Percentiles rank a stretch among this genome's conserved stretches.
phyloP scores from a whole-genome alignment of 1,140 invertebrate genomes.

The Drosophila biarmipes region DNA sequence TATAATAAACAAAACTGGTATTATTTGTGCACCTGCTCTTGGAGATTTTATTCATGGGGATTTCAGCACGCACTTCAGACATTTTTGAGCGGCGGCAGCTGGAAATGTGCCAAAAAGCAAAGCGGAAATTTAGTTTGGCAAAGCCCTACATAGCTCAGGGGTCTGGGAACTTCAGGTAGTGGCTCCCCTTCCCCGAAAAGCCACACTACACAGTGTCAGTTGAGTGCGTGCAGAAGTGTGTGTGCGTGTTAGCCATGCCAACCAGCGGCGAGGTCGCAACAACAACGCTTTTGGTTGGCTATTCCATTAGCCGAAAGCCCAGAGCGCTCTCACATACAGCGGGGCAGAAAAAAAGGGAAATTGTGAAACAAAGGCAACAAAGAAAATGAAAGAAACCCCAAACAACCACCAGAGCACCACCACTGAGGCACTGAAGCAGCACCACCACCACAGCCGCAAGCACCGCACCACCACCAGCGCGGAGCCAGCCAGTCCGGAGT shows the following conservation, averaged over 20 bases:
- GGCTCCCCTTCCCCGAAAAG: conserved; percentile 16
- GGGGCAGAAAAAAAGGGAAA: conserved; percentile 34
- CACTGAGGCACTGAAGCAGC: conserved; percentile 3
- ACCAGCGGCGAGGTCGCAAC: conserved; percentile 76
- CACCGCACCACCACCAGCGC: conserved; percentile 17
- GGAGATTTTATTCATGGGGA: conserved; percentile 38
- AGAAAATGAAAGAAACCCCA: conserved; percentile 80
- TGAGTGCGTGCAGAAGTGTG: conserved; percentile 32
- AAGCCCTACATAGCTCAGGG: conserved; percentile 9
- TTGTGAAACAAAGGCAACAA: conserved; percentile 82
- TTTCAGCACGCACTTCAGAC: conserved; percentile 47
- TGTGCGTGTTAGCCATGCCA: conserved; percentile 63
- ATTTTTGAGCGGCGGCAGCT: conserved; percentile 42
- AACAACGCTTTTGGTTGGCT: conserved; percentile 82
- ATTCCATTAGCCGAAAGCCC: conserved; percentile 54
- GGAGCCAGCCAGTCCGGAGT: conserved; percentile 43
- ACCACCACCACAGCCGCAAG: conserved; percentile 12
- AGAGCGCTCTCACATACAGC: conserved; percentile 53
- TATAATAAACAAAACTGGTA: conserved; percentile 46
- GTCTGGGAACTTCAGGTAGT: neutral
- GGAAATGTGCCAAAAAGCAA: conserved; percentile 57
- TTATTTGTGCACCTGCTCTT: conserved; percentile 20
- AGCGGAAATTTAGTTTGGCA: conserved; percentile 41
- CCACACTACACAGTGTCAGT: conserved; percentile 71
- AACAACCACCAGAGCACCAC: conserved; percentile 68